A percentile compares a stretch with the other conserved stretches of the same genome.
phyloP scores from a whole-genome alignment of 1,140 invertebrate species.

The Drosophila subobscura region DNA sequence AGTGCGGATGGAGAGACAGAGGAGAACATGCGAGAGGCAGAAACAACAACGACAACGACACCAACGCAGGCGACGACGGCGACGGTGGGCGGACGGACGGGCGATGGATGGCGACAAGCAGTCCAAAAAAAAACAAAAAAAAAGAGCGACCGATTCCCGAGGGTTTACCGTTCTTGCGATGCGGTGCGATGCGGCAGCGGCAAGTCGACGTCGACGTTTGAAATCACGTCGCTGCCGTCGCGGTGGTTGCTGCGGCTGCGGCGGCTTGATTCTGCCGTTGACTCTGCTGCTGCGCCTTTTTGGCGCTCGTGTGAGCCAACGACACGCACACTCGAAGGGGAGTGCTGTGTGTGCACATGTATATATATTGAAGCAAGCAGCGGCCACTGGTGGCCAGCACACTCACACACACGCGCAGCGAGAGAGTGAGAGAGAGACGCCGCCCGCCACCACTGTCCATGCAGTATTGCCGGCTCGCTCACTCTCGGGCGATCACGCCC shows the following conservation, averaged over 20 bases:
- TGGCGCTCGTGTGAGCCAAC: conserved; percentile 52
- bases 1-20: background rate
- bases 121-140: too few relatives aligned
- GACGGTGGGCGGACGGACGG: conserved; percentile 15
- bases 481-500: conserved; percentile 51
- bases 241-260: conserved; percentile 24
- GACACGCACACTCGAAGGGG: conserved; percentile 10
- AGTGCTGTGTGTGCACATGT: background rate
- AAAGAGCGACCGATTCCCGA: conserved; percentile 31
- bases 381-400: conserved; percentile 59
- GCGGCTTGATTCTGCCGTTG: conserved; percentile 5
- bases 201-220: conserved; percentile 69
- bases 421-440: background rate
- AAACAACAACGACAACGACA: conserved; percentile 9
- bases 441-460: conserved; percentile 37
- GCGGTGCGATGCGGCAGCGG: conserved; percentile 73
- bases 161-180: conserved; percentile 51
- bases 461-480: conserved; percentile 65
- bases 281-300: conserved; percentile 19
- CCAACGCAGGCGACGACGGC: conserved; percentile 10
- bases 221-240: conserved; percentile 70
- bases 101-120: conserved; percentile 1
- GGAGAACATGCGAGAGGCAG: conserved; percentile 1
- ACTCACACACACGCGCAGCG: conserved; percentile 17
- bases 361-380: conserved; percentile 42